These are phyloP conservation scores for Trypoxylon attenuatum DNA, from an alignment of 2,888 invertebrate species.

Conservation along the genomic window DNA sequence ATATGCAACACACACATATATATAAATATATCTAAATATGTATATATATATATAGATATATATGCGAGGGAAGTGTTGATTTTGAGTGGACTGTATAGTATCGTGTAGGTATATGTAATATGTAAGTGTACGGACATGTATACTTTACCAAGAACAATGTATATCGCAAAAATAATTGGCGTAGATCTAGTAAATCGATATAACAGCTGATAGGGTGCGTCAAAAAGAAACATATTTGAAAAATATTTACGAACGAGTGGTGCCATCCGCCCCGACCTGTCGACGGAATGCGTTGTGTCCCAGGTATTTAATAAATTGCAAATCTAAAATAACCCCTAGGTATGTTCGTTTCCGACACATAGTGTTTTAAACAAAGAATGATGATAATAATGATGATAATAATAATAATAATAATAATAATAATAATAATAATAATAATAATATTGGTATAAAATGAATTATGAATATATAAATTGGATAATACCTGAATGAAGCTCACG, in stretches of 20 bases:
- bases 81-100: too few species aligned
- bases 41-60: conserved; percentile 4
- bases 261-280: conserved; percentile 56
- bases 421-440: conserved; percentile 70
- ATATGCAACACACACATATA: too few species aligned
- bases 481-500: conserved; percentile 77
- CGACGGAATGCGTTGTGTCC: conserved; percentile 54
- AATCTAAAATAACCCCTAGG: conserved; percentile 59
- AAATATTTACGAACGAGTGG: conserved; percentile 48
- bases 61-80: conserved; percentile 20
- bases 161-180: not conserved
- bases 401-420: conserved; percentile 64
- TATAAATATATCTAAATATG: too few species aligned
- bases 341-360: conserved; percentile 22
- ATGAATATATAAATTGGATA: conserved; percentile 78
- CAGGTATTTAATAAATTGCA: conserved; percentile 45
- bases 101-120: too few species aligned
- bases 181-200: conserved; percentile 9
- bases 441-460: conserved; percentile 73
- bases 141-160: conserved; percentile 15
- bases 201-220: too few species aligned
- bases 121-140: too few species aligned
- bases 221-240: conserved; percentile 19
- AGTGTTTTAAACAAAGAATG: not conserved
- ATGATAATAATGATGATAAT: conserved; percentile 65